Evolutionary conservation across 2,113 vertebrate genomes (phyloP), one percentile per base, ranked within the genome.

Genomic region (Chroicocephalus ridibundus): DNA sequence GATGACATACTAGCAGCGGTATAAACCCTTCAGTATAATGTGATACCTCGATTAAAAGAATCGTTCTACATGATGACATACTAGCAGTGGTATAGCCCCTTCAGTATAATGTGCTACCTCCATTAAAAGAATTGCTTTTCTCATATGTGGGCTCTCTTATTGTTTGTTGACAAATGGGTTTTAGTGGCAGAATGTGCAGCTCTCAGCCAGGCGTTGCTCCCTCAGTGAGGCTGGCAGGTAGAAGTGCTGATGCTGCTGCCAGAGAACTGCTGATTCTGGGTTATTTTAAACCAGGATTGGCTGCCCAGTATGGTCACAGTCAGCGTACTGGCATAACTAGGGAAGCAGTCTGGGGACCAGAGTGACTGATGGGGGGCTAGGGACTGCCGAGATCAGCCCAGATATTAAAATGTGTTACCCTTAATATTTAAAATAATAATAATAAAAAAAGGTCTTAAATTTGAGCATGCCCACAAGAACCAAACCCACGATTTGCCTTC

Each of bases 181-280:
- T 79, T 40, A 47, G 81, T 29, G 74, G 31, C 51, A 65, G 77
- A 79, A 46, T 2, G 6, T 72, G 70, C 44, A 27, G 81, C 74
- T 89, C 19, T 1, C 70, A 95, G 70, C 26, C 57, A 40, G 64
- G 49, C 83, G 0, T 27, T 42, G 55, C 81, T 72, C 40, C 66
- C 84, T 52, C 52, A 4, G 65, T 65, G 68, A 15, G 0, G 1
- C 66, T 87, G 93, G 81, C 91, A 95, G 94, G 93, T 91, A 27
- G 57, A 80, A 94, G 36, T 85, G 96, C 93, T 96, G 95, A 79
- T 94, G 90, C 78, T 94, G 87, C 92, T 90, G 90, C 61, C 55
- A 21, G 75, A 61, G 70, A 76, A 42, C 82, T 96, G 96, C 96
- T 96, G 96, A 91, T 72, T 82, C 75, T 72, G 78, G 70, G 36